Conservation (phyloP, 2,888 invertebrate species). For the Orthosia gracilis region DNA sequence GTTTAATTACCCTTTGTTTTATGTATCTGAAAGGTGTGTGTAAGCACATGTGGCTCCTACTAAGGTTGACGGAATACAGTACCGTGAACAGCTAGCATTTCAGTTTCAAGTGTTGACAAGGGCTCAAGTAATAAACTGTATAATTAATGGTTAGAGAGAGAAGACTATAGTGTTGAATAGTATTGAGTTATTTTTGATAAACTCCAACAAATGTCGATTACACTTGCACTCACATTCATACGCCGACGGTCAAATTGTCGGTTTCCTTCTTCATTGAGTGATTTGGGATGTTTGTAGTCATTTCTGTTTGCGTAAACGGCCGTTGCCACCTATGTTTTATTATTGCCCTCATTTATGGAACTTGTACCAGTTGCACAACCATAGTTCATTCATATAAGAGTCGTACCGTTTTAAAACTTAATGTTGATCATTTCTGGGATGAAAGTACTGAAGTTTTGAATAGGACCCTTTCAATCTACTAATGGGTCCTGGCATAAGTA, state of each 20-base stretch:
- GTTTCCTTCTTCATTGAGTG: constrained; percentile 56
- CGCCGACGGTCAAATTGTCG: constrained; percentile 47
- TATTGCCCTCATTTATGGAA: constrained; percentile 18
- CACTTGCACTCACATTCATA: constrained; percentile 55
- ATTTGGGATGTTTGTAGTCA: constrained; percentile 45
- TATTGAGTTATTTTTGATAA: too few relatives aligned
- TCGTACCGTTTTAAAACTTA: neutral
- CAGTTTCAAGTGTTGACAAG: too few relatives aligned
- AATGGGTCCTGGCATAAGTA: neutral
- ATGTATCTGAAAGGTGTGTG: too few relatives aligned
- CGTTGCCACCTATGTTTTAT: constrained; percentile 19
- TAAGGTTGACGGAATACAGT: too few relatives aligned
- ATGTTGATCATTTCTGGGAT: neutral
- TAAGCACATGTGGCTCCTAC: too few relatives aligned
- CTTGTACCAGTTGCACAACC: neutral
- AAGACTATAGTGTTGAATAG: too few relatives aligned
- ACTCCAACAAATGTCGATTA: too few relatives aligned
- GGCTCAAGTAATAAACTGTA: too few relatives aligned
- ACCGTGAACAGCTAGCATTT: too few relatives aligned
- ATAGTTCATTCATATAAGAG: neutral
- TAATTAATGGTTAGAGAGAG: too few relatives aligned
- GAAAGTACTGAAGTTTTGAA: neutral
- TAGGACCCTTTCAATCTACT: neutral
- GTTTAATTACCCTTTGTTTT: too few relatives aligned
- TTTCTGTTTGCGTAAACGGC: constrained; percentile 37